phyloP scores from a whole-genome alignment of 2,113 vertebrate species.

The Leucopsar rothschildi region DNA sequence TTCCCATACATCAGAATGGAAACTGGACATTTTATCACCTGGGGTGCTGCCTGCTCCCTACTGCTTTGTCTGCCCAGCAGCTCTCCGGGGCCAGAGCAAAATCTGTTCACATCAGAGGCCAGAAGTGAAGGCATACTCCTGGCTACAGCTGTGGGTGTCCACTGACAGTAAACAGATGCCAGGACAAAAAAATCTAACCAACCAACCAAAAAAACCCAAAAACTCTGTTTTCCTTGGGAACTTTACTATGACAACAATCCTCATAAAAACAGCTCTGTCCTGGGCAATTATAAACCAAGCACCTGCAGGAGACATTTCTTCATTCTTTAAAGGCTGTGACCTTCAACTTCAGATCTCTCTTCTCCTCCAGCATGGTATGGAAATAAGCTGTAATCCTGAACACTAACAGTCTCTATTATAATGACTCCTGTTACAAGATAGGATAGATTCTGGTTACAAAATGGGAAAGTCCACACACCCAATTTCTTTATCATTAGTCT shows the following conservation, averaged over 20 bases:
- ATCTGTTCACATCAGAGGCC: slow-evolving; percentile 16
- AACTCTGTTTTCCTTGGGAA: not conserved
- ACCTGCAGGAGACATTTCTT: not conserved
- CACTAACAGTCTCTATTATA: not conserved
- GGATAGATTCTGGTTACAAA: not conserved
- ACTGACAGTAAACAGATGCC: not conserved
- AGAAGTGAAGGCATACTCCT: not conserved
- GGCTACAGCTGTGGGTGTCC: not conserved
- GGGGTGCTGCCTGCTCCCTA: slow-evolving; percentile 43
- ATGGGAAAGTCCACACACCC: not conserved
- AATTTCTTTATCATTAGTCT: not conserved
- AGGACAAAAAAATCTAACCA: not conserved
- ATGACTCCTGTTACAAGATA: not conserved
- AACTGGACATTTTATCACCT: slow-evolving; percentile 54
- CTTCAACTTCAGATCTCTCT: not conserved
- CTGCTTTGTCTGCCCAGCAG: slow-evolving; percentile 3
- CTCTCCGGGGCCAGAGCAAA: not conserved
- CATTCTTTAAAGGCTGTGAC: not conserved
- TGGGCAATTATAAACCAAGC: not conserved
- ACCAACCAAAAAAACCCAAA: not conserved
- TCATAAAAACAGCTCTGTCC: not conserved
- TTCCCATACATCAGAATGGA: slow-evolving; percentile 32
- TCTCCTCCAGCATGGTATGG: not conserved
- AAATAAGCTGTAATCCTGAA: not conserved
- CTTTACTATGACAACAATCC: not conserved